Conservation (phyloP, 2,888 invertebrate genomes). For the Drosophila aldrichi region DNA sequence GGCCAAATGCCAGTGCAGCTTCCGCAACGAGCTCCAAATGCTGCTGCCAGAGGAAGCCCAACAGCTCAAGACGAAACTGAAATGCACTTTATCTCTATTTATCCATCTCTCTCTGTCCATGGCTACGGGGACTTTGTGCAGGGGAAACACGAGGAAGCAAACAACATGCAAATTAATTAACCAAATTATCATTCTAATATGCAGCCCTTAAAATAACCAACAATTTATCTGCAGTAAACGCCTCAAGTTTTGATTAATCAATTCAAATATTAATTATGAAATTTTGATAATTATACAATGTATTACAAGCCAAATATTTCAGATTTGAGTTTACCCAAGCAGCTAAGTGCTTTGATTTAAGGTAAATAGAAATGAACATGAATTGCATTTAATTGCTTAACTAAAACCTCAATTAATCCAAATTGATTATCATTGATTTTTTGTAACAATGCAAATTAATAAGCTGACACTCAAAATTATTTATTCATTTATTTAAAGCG, state of each 20-base stretch:
- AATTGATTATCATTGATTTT: no score
- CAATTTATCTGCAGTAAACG: no score
- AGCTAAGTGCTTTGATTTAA: background rate
- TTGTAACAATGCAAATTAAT: no score
- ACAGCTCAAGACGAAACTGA: background rate
- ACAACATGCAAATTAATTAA: background rate
- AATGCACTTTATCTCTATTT: conserved; percentile 13
- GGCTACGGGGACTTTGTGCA: background rate
- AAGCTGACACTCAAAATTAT: no score
- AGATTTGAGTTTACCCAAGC: no score
- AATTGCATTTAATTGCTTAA: background rate
- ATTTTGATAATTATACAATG: background rate
- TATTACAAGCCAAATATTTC: background rate
- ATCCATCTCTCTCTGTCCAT: no score
- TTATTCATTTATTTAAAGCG: no score
- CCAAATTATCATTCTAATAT: background rate
- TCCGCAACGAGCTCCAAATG: conserved; percentile 32
- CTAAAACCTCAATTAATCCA: no score
- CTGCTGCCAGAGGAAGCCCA: background rate
- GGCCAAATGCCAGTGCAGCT: conserved; percentile 45
- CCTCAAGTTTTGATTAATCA: no score
- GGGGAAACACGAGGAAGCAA: background rate
- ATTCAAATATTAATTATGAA: no score
- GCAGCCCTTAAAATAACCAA: background rate
- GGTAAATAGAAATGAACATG: background rate